Evolutionary conservation across 2,113 vertebrate genomes (phyloP).

Genomic region (Neopipo cinnamomea): DNA sequence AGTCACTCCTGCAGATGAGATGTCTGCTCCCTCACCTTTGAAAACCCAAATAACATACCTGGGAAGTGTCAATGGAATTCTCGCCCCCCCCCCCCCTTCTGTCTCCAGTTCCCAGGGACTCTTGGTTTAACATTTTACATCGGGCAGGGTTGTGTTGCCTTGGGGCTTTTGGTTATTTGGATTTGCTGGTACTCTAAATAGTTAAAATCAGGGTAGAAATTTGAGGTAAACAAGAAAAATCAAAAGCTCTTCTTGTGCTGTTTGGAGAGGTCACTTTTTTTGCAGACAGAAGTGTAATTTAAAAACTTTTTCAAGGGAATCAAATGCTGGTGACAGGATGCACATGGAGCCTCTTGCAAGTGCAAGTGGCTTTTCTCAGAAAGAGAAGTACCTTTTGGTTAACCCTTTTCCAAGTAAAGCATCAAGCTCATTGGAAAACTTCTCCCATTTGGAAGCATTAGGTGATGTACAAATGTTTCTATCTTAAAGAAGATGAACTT

Average conservation of each 20-base stretch:
- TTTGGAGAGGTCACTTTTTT: slow-evolving; percentile 36
- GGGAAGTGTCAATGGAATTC: background rate
- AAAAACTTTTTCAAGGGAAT: background rate
- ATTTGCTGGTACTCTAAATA: background rate
- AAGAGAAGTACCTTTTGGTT: background rate
- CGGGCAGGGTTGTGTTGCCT: background rate
- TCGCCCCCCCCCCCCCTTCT: rapidly evolving
- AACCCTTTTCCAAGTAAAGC: background rate
- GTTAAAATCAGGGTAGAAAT: background rate
- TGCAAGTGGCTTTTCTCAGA: slow-evolving; percentile 24
- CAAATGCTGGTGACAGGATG: background rate
- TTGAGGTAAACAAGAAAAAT: slow-evolving; percentile 33
- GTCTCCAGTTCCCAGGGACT: background rate
- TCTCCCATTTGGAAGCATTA: background rate
- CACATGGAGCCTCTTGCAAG: slow-evolving; percentile 8
- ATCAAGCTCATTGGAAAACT: background rate
- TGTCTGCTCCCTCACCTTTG: background rate
- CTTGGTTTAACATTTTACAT: background rate
- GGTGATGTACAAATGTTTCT: background rate
- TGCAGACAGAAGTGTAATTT: background rate
- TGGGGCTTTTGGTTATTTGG: background rate
- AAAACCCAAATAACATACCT: background rate
- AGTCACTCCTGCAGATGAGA: background rate
- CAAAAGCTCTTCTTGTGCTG: background rate
- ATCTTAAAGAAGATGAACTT: background rate